Base-by-base conservation (phyloP, 1,140 invertebrate genomes). In the Diorhabda carinulata region DNA sequence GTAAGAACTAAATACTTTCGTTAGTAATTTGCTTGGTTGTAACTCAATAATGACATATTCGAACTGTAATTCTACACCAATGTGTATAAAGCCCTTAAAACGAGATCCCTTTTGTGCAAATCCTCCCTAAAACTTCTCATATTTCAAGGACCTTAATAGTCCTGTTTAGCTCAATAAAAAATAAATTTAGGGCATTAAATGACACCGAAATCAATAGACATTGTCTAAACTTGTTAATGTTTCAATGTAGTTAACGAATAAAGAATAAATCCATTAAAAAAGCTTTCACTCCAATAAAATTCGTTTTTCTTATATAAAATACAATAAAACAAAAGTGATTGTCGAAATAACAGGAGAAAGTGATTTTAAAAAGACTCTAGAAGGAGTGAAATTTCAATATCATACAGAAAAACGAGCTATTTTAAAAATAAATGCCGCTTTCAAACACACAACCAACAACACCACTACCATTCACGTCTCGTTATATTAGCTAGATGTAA, bases 101-200 rank as follows among this genome's bases (percentile, higher is more conserved):
- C 70, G 72, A 73, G 69, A 70, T 69, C 59, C 72, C 72, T 68
- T 74, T 76, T 74, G 72, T 74, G 59, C 70, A 61, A 60, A 45
- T 69, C 69, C 72, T 70, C 74, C 72, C 74, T 68, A 70, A 8
- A 71, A 67, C 66, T 66, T 60, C 74, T 75, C 74, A 61, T 61
- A 66, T 75, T 75, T 73, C 74, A 72, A 63, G 66, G 62, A 67
- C 72, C 66, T 73, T 70, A 67, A 68, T 75, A 71, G 74, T 73
- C 73, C 73, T 73, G 72, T 75, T 75, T 75, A 25, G 68, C 61
- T 67, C 72, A 75, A 73, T 73, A 75, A 75, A 75, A 75, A 75
- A 73, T 66, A 72, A 70, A 73, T 73, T 73, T 66, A 58, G 64
- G 70, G 72, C 69, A 66, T 73, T 70, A 62, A 66, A 67, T 74